phyloP scores from a whole-genome alignment of 2,113 vertebrate genomes.

The Elephantulus edwardii region DNA sequence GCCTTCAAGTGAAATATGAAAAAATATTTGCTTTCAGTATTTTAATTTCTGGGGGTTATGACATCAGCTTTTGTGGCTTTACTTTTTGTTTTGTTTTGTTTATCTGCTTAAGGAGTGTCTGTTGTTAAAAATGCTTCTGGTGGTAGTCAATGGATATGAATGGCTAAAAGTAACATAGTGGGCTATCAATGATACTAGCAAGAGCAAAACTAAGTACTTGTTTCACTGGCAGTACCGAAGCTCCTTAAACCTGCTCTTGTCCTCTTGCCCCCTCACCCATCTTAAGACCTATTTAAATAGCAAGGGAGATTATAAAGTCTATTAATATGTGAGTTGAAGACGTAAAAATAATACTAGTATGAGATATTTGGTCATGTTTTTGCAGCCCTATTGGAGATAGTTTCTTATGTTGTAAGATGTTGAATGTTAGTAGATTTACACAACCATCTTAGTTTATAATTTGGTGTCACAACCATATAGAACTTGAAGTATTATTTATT shows the following conservation, averaged over 20 bases:
- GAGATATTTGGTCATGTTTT: constrained; percentile 7
- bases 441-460: constrained; percentile 1
- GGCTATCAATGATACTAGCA: background rate
- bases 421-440: background rate
- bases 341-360: background rate
- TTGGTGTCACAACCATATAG: background rate
- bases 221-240: background rate
- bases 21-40: background rate
- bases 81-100: background rate
- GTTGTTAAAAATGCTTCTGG: constrained; percentile 6
- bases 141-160: background rate
- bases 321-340: background rate
- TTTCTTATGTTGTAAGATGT: constrained; percentile 8
- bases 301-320: background rate
- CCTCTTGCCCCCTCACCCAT: background rate
- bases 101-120: background rate
- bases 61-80: background rate
- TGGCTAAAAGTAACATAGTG: constrained; percentile 16
- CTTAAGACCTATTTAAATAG: constrained; percentile 13
- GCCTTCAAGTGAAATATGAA: constrained; percentile 19
- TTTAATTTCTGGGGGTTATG: background rate
- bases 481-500: background rate
- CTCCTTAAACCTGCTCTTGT: too few species aligned
- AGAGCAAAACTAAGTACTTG: background rate
- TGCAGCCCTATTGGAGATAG: background rate